Evolutionary conservation across 2,797 vertebrate species (phyloP).

Genomic region (Pterois miles): DNA sequence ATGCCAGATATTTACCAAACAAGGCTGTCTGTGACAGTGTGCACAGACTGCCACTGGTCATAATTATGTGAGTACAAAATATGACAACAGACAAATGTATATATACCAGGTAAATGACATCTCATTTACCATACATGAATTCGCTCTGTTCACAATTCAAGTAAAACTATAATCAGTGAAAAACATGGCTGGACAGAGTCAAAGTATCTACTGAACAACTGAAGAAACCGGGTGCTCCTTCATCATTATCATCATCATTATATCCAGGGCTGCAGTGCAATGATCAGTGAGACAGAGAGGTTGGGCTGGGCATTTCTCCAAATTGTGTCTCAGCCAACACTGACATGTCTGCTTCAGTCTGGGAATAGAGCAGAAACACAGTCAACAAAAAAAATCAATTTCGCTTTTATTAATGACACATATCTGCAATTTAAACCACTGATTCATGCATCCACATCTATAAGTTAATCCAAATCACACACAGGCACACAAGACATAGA

Average conservation of each 20-base stretch:
- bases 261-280: conserved; percentile 23
- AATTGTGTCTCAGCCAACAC: conserved; percentile 78
- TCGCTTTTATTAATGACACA: neutral
- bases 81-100: conserved; percentile 12
- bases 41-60: conserved; percentile 4
- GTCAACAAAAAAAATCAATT: conserved; percentile 10
- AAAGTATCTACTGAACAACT: conserved; percentile 5
- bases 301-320: conserved; percentile 83
- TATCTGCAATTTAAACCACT: neutral
- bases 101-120: conserved; percentile 3
- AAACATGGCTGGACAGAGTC: conserved; percentile 16
- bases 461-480: neutral
- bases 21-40: neutral
- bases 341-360: conserved; percentile 79
- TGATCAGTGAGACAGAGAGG: conserved; percentile 80
- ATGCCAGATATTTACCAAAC: conserved; percentile 21
- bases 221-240: neutral
- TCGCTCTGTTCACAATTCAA: conserved; percentile 30
- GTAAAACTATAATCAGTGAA: conserved; percentile 34
- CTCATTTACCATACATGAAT: neutral
- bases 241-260: conserved; percentile 6
- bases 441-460: neutral
- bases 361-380: conserved; percentile 37
- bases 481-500: neutral
- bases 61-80: conserved; percentile 34